phyloP scores from a whole-genome alignment of 1,140 invertebrate genomes.

The Bombus sibiricus region DNA sequence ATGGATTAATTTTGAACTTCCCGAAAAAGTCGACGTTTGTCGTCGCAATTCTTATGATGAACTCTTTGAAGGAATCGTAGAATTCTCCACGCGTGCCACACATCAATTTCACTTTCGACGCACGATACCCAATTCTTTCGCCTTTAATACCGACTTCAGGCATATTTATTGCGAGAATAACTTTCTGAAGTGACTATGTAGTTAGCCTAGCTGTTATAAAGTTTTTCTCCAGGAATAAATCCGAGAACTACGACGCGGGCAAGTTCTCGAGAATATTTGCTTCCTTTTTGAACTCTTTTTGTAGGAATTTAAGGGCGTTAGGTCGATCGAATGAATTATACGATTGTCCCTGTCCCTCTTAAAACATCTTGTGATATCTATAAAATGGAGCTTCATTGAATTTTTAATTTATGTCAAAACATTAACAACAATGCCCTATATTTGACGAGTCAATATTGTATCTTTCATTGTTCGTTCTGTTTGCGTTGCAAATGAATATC shows the following conservation, averaged over 20 bases:
- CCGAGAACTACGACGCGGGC: slow-evolving; percentile 9
- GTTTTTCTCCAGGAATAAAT: slow-evolving; percentile 45
- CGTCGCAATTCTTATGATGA: no score
- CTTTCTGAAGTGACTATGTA: slow-evolving; percentile 32
- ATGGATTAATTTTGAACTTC: no score
- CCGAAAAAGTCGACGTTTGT: no score
- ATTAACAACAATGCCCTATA: neutral
- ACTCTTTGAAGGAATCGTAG: no score
- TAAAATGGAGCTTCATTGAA: neutral
- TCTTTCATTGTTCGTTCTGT: no score
- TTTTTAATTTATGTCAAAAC: neutral
- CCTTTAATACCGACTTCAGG: slow-evolving; percentile 30
- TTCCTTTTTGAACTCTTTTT: neutral
- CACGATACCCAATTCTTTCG: slow-evolving; percentile 7
- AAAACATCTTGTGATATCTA: neutral
- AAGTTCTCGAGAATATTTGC: slow-evolving; percentile 17
- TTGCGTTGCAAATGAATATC: no score
- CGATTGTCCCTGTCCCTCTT: neutral
- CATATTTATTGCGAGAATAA: slow-evolving; percentile 39
- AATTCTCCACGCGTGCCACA: slow-evolving; percentile 2
- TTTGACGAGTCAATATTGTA: neutral
- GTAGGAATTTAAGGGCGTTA: neutral
- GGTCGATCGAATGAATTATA: neutral
- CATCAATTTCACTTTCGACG: slow-evolving; percentile 45
- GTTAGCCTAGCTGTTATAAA: slow-evolving; percentile 41